Base-by-base conservation (phyloP, 1,140 invertebrate genomes). In the Drosophila rufa region DNA sequence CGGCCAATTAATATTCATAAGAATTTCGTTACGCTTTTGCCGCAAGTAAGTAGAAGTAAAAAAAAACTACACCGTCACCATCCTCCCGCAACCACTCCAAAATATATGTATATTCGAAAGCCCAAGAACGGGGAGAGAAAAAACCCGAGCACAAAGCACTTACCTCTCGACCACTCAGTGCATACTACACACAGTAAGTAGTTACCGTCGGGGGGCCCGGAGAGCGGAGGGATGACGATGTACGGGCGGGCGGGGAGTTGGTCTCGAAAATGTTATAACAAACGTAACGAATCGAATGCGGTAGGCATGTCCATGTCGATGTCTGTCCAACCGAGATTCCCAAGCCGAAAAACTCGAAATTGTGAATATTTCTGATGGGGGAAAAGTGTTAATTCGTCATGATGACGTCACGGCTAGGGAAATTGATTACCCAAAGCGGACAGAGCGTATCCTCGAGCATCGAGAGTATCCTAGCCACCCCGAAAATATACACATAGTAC, bases 321-420 rank as follows among this genome's bases (percentile, higher is more conserved):
- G 61, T 67, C 60, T 64, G 36, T 42, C 40, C 64, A 53, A 58
- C 61, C 60, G 73, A 53, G 56, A 67, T 60, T 78, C 58, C 75
- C 48, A 69, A 68, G 30, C 42, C 51, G 17, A 55, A 55, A 59
- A 42, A 51, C 61, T 33, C 43, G 33, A 58, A 65, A 76, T 40
- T 73, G 14, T 59, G 53, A 73, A 58, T 50, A 70, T 56, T 43
- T 56, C 30, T 36, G 51, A 58, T 59, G 53, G 68, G 76, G 77
- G 53, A 75, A 76, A 83, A 84, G 57, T 83, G 68, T 68, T 69
- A 84, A 85, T 85, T 85, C 82, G 81, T 79, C 82, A 85, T 73
- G 82, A 85, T 85, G 82, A 85, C 82, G 82, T 85, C 82, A 85
- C 81, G 82, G 76, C 64, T 79, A 12, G 46, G 25, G 55, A 70